These are phyloP conservation scores for Antigone vipio DNA, from an alignment of 2,113 vertebrate genomes.

Conservation along the genomic window DNA sequence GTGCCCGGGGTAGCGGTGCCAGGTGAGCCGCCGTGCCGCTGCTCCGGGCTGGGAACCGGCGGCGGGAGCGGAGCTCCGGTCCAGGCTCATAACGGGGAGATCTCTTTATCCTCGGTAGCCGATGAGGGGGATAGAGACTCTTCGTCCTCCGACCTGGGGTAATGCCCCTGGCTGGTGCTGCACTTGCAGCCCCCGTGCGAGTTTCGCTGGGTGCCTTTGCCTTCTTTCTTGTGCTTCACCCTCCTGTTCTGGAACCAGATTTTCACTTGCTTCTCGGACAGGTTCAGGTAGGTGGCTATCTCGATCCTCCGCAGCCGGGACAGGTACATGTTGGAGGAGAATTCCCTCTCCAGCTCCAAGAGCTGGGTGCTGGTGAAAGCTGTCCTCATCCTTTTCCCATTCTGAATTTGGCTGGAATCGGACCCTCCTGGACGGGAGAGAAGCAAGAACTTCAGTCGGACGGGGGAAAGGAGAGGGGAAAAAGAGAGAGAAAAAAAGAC, in stretches of 20 bases:
- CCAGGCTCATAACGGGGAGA: conserved; percentile 78
- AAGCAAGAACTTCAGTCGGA: not conserved
- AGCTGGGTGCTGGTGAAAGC: conserved; percentile 98
- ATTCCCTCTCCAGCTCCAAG: conserved; percentile 94
- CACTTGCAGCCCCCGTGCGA: conserved; percentile 90
- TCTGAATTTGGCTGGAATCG: conserved; percentile 85
- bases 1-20: not conserved
- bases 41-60: not conserved
- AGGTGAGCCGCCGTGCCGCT: not conserved
- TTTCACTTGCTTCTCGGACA: conserved; percentile 98
- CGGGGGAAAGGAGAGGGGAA: too few relatives aligned
- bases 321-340: conserved; percentile 98
- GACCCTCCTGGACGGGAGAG: conserved; percentile 76
- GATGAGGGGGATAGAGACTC: conserved; percentile 93
- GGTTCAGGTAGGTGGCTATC: conserved; percentile 95
- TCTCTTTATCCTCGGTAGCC: conserved; percentile 89
- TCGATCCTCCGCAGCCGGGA: conserved; percentile 95
- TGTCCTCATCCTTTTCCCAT: conserved; percentile 96
- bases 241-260: conserved; percentile 99
- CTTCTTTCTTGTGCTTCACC: conserved; percentile 99
- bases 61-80: not conserved
- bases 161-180: conserved; percentile 83
- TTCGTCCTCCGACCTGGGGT: conserved; percentile 92
- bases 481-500: not conserved
- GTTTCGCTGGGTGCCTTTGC: conserved; percentile 88